Evolutionary conservation across 2,888 invertebrate species (phyloP), one percentile per base, ranked within the genome.

Genomic region (Raillietiella orientalis): DNA sequence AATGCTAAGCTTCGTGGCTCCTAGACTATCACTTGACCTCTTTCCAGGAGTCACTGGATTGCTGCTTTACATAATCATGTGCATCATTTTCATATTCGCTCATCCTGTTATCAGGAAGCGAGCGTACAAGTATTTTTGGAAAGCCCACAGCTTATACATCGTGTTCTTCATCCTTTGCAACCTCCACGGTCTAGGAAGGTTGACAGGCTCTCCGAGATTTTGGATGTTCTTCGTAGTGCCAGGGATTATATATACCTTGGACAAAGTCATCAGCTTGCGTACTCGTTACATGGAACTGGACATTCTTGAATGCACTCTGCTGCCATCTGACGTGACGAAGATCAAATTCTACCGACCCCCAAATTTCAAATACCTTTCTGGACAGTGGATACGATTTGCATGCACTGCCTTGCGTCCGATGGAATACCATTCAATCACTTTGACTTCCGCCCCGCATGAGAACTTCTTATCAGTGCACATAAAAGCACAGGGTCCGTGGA

Each of bases 361-460:
- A 0, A 82, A 84, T 49, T 62, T 87, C 34, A 79, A 79, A 47
- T 87, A 84, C 22, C 22, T 22, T 12, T 22, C 22, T 6, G 22
- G 22, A n/a, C 79, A 79, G 45, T 79, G 79, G 79, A 74, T 84
- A 5, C 60, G 87, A 2, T 48, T 87, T 5, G 67, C 77, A 0
- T 87, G 87, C 40, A 82, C 82, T 0, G 70, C 72, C 0, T 75
- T 84, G 41, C 59, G 66, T 31, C 65, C 67, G 6, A 65, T 69
- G 38, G 87, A 87, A 46, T 82, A 74, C 48, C 87, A 90, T 45
- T 82, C 84, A 9, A 82, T 90, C 45, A 87, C 87, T 0, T 46
- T 90, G 26, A 87, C 87, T 1, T 87, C 84, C 8, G 82, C 84
- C 1, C 87, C 87, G 0, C 87, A 90, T 40, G 82, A 87, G 46